Base-by-base conservation (phyloP, 1,140 invertebrate species). In the Macrobrachium rosenbergii region DNA sequence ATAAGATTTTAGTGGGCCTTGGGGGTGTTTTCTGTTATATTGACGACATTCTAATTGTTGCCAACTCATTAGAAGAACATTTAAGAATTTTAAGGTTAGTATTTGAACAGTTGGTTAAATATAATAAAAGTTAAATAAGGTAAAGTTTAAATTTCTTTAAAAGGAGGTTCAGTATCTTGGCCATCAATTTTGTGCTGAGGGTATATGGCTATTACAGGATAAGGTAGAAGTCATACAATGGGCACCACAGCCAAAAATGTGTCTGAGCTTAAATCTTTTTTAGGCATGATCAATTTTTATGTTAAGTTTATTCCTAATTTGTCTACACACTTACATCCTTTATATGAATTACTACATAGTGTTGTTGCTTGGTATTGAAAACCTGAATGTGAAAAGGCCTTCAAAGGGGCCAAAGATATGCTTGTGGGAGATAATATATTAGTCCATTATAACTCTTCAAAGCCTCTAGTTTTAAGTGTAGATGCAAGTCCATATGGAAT, bases 401-500 rank as follows among this genome's bases (percentile, higher is more conserved):
- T 92, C 89, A 58, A 89, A 7, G 69, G 86, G 37, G 63, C 92
- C 0, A 92, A 92, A 88, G 10, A 86, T 19, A 63, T 80, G 76
- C 87, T 93, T n/a, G n/a, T 89, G 43, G 89, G 89, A n/a, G 64
- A 88, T n/a, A 45, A 80, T 75, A 84, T 91, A 17, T 85, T 92
- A 23, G 90, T 90, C 1, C 91, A 92, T 83, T 93, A 91, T 88
- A 91, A 93, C 69, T 90, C 91, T 37, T 83, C 90, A 12, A 88
- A 90, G 75, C 87, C 90, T 52, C 81, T 94, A 10, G 89, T 92
- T 19, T 64, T 94, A 45, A 90, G 92, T 17, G 92, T 92, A 28
- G 93, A 94, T 91, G 93, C 93, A n/a, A 92, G 91, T 67, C 85
- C 90, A 0, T 92, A 92, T 89, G 93, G 92, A n/a, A 89, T 94